Base-by-base conservation (phyloP, 2,113 vertebrate genomes). In the Micromys minutus region DNA sequence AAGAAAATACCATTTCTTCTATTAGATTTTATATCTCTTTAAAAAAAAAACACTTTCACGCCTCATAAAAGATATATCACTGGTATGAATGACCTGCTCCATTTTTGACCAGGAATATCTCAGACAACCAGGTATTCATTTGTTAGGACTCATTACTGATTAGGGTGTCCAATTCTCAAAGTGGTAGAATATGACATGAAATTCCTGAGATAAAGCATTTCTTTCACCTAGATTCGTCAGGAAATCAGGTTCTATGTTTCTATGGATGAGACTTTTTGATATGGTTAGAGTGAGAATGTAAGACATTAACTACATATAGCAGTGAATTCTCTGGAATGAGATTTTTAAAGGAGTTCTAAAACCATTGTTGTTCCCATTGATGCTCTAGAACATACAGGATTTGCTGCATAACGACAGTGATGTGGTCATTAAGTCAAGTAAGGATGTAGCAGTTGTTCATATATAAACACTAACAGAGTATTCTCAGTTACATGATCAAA, bases 131-230 rank as follows among this genome's bases (percentile, higher is more conserved):
- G 15, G 72, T 93, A 29, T 93, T 95, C 91, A 42, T 90, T 96
- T 95, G 72, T 65, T 90, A 94, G 71, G 57, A 89, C 94, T 96
- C 90, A 93, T 45, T 94, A 90, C 50, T 80, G 80, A 95, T 90
- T 87, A 87, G 31, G 88, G 26, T 90, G 47, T 85, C 84, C 71
- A 93, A 81, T 87, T 93, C 67, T 85, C 85, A 93, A 74, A 87
- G 93, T 31, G 89, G 29, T 39, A 92, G 59, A 86, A 4, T 45
- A n/a, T 52, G 95, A 79, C 71, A 45, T 42, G 93, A 81, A 94
- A 95, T 92, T 93, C 61, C 94, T 93, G 39, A 96, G 13, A 94
- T 88, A 81, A 96, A 97, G 31, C 59, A 95, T 97, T 80, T 80
- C 69, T 97, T 87, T 29, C 36, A 96, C 47, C 47, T 91, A 74